Percentiles rank a stretch among this genome's conserved stretches.
Evolutionary conservation across 2,797 vertebrate genomes (phyloP).

Genomic region (Acomys russatus): DNA sequence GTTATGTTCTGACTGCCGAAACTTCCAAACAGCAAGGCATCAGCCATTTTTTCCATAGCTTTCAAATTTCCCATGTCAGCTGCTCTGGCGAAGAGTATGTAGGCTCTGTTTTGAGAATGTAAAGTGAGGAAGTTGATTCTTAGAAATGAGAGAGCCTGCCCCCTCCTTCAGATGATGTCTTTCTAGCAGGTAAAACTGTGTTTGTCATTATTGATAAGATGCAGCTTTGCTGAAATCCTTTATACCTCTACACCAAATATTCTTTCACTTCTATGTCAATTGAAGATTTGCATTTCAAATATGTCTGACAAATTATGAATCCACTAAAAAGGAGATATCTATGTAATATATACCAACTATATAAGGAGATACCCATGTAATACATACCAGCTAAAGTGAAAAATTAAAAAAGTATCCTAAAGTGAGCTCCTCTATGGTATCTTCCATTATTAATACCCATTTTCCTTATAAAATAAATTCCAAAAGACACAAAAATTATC

Average conservation of each 20-base stretch:
- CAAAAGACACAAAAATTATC: slow-evolving; percentile 50
- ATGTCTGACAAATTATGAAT: slow-evolving; percentile 35
- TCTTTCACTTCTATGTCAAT: slow-evolving; percentile 39
- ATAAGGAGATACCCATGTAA: slow-evolving; percentile 25
- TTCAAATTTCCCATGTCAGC: slow-evolving; percentile 84
- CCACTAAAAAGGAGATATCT: slow-evolving; percentile 31
- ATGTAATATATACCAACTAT: slow-evolving; percentile 1
- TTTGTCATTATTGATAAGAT: neutral
- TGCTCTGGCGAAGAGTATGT: slow-evolving; percentile 81
- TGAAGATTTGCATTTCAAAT: slow-evolving; percentile 59
- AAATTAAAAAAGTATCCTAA: slow-evolving; percentile 53
- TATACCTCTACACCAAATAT: neutral
- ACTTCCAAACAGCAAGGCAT: slow-evolving; percentile 86
- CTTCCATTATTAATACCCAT: slow-evolving; percentile 1
- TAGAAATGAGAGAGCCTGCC: slow-evolving; percentile 60
- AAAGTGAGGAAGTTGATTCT: slow-evolving; percentile 70
- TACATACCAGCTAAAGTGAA: slow-evolving; percentile 30
- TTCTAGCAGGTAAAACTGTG: neutral
- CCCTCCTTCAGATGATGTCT: neutral
- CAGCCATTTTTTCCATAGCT: slow-evolving; percentile 86
- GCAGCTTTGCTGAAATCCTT: neutral
- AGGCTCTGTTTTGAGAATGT: slow-evolving; percentile 84
- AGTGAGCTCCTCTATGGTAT: neutral
- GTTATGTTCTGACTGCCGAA: slow-evolving; percentile 84
- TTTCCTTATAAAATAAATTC: slow-evolving; percentile 62